Conservation (phyloP, 2,797 vertebrate genomes). For the Enteromius unitaeniatus region DNA sequence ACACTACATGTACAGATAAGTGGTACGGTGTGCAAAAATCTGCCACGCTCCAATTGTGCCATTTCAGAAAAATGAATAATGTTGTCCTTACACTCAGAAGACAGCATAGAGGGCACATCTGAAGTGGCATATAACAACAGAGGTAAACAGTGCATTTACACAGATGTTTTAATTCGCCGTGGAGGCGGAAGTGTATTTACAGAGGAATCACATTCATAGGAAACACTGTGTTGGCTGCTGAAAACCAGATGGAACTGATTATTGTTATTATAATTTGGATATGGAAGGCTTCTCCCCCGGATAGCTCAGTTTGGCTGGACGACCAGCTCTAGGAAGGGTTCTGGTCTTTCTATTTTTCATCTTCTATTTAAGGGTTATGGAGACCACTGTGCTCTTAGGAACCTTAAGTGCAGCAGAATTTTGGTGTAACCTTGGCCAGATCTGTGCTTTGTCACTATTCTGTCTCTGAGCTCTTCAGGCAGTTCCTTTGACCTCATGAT, state of each 20-base stretch:
- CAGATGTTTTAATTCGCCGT: not conserved
- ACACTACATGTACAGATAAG: not conserved
- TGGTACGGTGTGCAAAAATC: slow-evolving; percentile 4
- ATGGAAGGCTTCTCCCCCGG: no score
- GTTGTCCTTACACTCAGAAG: not conserved
- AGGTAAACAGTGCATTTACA: slow-evolving; percentile 21
- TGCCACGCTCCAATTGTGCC: not conserved
- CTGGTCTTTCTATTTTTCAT: no score
- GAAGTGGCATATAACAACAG: not conserved
- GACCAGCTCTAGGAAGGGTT: no score
- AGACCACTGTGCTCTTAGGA: no score
- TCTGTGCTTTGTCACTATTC: no score
- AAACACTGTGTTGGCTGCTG: not conserved
- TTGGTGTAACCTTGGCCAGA: no score
- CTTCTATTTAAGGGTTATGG: no score
- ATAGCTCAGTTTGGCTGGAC: no score
- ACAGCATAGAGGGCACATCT: not conserved
- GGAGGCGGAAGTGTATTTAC: not conserved
- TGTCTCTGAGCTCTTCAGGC: no score
- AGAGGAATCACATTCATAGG: slow-evolving; percentile 7
- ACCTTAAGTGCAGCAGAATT: no score
- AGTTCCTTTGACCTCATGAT: no score
- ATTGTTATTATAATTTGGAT: slow-evolving; percentile 21
- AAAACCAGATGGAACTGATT: slow-evolving; percentile 12
- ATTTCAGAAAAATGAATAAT: slow-evolving; percentile 6